Evolutionary conservation across 2,113 vertebrate species (phyloP).

Genomic region (Catagonus wagneri): DNA sequence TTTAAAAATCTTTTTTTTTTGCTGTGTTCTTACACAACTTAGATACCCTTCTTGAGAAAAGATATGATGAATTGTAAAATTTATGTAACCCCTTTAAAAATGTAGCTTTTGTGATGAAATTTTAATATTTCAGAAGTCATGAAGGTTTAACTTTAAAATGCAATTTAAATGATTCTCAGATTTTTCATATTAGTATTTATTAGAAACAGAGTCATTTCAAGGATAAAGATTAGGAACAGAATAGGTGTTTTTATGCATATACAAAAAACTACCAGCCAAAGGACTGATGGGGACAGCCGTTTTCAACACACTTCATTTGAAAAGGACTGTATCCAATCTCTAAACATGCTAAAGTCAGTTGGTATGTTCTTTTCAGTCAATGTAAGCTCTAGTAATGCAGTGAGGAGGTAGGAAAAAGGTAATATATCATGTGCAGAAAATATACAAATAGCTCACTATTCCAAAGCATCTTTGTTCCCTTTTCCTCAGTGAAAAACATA

Average conservation of each 20-base stretch:
- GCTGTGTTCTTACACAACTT: conserved; percentile 9
- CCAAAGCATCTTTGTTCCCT: not conserved
- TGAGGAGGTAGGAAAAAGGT: conserved; percentile 54
- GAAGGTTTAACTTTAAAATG: conserved; percentile 79
- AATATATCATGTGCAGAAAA: conserved; percentile 53
- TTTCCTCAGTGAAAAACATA: conserved; percentile 4
- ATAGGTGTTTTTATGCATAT: conserved; percentile 29
- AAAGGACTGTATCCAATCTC: conserved; percentile 19
- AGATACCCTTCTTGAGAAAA: conserved; percentile 72
- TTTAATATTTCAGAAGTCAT: conserved; percentile 85
- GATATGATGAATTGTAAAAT: conserved; percentile 60
- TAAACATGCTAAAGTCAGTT: conserved; percentile 68
- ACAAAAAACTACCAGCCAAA: not conserved
- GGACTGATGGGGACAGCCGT: not conserved
- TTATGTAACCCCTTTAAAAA: conserved; percentile 75
- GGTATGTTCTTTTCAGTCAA: conserved; percentile 39
- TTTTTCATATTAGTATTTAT: conserved; percentile 79
- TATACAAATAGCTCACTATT: not conserved
- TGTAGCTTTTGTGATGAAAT: conserved; percentile 79
- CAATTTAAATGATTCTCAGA: conserved; percentile 69
- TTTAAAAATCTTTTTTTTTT: conserved; percentile 34
- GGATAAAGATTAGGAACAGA: conserved; percentile 64
- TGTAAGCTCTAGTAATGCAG: conserved; percentile 31
- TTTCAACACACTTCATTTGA: conserved; percentile 57
- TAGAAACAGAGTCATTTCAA: conserved; percentile 74